phyloP scores from a whole-genome alignment of 2,113 vertebrate genomes.

The Microtus ochrogaster region DNA sequence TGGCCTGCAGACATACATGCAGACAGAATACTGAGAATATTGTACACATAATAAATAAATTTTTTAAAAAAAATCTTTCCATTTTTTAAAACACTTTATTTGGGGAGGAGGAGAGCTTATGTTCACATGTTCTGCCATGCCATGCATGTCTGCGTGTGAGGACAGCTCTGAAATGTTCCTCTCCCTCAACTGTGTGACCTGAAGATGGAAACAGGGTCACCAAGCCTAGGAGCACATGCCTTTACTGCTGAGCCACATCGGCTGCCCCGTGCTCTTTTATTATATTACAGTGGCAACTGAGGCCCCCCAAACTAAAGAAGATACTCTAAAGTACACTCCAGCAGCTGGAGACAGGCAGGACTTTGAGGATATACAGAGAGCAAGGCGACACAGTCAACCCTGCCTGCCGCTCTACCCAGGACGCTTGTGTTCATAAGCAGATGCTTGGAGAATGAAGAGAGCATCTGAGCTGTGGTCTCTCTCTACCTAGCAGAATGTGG shows the following conservation, averaged over 20 bases:
- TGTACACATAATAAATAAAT: too few relatives aligned
- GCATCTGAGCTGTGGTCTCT: accelerated
- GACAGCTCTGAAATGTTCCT: not conserved
- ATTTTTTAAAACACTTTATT: not conserved
- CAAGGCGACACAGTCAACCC: accelerated
- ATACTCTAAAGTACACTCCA: not conserved
- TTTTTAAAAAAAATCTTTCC: not conserved
- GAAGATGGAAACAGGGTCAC: too few relatives aligned
- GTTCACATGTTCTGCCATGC: too few relatives aligned
- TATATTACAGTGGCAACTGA: not conserved
- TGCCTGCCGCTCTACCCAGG: not conserved
- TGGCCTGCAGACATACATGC: too few relatives aligned
- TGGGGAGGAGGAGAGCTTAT: not conserved
- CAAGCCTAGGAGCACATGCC: too few relatives aligned
- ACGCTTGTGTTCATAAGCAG: not conserved
- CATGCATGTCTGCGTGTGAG: too few relatives aligned
- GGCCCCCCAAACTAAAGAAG: not conserved
- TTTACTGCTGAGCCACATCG: not conserved
- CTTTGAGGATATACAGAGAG: not conserved
- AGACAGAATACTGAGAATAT: too few relatives aligned
- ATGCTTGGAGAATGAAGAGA: not conserved
- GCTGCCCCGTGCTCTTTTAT: not conserved
- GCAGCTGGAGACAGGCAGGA: not conserved
- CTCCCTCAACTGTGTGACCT: not conserved
- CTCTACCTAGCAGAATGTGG: too few relatives aligned